phyloP scores from a whole-genome alignment of 2,888 invertebrate genomes.

The Xanthostigma xanthostigma region DNA sequence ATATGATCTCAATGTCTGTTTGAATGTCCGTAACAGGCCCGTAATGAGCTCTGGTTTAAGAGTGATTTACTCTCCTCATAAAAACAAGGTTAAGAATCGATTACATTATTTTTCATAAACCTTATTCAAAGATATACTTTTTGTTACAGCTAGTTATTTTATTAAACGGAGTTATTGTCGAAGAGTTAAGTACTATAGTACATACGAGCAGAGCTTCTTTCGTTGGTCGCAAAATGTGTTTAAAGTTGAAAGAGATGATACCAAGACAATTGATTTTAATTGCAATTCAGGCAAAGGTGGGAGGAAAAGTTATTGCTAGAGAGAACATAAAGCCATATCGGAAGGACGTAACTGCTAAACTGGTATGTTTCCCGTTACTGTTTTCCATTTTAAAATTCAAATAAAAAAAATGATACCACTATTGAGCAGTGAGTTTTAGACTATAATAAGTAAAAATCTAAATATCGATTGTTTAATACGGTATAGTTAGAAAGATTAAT shows the following conservation, averaged over 20 bases:
- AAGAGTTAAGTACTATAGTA: conserved; percentile 72
- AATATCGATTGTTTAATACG: neutral
- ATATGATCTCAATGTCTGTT: too few species aligned
- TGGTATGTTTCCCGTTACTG: conserved; percentile 43
- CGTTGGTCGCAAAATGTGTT: conserved; percentile 51
- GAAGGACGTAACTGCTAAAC: conserved; percentile 88
- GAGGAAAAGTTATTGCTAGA: conserved; percentile 64
- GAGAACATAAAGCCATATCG: conserved; percentile 75
- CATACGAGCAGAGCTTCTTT: conserved; percentile 52
- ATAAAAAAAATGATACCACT: too few species aligned
- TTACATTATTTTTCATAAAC: neutral
- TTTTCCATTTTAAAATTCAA: neutral
- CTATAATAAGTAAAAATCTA: neutral
- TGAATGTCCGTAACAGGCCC: too few species aligned
- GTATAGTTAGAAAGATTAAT: neutral
- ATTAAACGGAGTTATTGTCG: conserved; percentile 65
- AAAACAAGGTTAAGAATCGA: neutral
- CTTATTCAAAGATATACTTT: conserved; percentile 14
- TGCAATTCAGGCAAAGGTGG: conserved; percentile 71
- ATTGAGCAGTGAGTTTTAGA: too few species aligned
- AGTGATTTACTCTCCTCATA: too few species aligned
- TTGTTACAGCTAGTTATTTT: conserved; percentile 50
- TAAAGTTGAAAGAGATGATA: conserved; percentile 66
- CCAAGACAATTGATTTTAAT: conserved; percentile 82
- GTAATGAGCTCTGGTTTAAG: too few species aligned